A percentile compares a stretch with the other conserved stretches of the same genome.
Conservation (phyloP, 2,797 vertebrate genomes). For the Pseudocheirus occidentalis region DNA sequence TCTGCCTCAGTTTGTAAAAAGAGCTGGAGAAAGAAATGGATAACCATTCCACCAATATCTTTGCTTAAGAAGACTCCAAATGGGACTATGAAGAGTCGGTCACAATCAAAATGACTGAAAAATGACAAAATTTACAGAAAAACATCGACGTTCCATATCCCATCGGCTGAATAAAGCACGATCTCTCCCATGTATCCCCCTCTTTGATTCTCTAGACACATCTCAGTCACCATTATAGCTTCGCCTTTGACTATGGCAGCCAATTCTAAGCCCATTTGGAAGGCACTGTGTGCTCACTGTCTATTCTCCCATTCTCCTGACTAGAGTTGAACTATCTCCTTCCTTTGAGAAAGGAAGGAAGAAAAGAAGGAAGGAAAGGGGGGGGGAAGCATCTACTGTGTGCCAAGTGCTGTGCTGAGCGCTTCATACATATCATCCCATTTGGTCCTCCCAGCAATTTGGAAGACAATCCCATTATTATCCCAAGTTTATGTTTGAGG, state of each 20-base stretch:
- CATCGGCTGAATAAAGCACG: neutral
- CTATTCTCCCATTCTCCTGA: neutral
- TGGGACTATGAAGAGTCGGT: neutral
- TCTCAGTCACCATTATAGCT: neutral
- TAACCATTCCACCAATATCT: neutral
- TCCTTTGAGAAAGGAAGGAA: neutral
- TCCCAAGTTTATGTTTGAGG: neutral
- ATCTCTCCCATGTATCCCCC: neutral
- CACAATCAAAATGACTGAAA: neutral
- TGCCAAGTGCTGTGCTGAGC: neutral
- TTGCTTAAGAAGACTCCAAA: neutral
- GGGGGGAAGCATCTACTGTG: neutral
- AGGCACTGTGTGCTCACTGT: neutral
- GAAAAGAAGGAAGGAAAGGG: neutral
- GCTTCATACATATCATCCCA: neutral
- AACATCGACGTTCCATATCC: neutral
- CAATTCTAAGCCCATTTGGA: neutral
- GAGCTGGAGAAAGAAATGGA: neutral
- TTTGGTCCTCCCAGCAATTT: neutral
- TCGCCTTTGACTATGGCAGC: neutral
- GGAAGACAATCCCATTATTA: neutral
- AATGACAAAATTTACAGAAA: neutral
- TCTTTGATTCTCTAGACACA: neutral
- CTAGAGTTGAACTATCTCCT: slow-evolving; percentile 1
- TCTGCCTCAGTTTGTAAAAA: neutral